Base-by-base conservation (phyloP, 2,888 invertebrate species). In the Neoascia interrupta region DNA sequence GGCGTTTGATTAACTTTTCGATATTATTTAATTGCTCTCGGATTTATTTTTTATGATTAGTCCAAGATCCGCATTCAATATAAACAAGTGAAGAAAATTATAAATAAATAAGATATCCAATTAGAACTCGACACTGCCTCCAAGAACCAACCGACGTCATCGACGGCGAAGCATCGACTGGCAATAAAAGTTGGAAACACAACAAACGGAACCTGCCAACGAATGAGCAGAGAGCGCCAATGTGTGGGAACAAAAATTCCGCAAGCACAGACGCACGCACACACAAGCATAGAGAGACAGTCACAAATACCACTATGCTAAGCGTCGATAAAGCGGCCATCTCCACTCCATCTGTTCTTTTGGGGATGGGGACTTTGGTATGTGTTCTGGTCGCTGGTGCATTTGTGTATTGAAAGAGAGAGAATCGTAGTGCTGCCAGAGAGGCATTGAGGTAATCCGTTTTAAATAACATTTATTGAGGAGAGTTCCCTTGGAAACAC, bases 161-260 rank as follows among this genome's bases (percentile, higher is more conserved):
- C 83, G 83, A 82, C 83, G 82, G 82, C 83, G 82, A 76, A 80
- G 81, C 81, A 82, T 82, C 83, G 82, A 84, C 83, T 84, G 84
- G 64, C 81, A 81, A 69, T 75, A 82, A 83, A 81, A 76, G 28
- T 82, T 54, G 45, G 70, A 83, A 83, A 82, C 82, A 83, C 82
- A 84, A 82, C 82, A 84, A 83, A 82, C 73, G 81, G 81, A 80
- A 83, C 81, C 82, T 82, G 76, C 64, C 58, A 34, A 26, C 19
- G 19, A 26, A 13, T 39, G 26, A 37, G 41, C 37, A 21, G 21
- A 79, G 68, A 68, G 54, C 56, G 13, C 2, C 49, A n/a, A 16
- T 64, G 8, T 16, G 31, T 43, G 43, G 26, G 41, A 34, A 51
- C 34, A 51, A 8, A 28, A 66, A 66, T 68, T 68, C 68, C 58